A percentile compares a stretch with the other conserved stretches of the same genome.
phyloP scores from a whole-genome alignment of 1,140 invertebrate species.

The Pomacea maculata region DNA sequence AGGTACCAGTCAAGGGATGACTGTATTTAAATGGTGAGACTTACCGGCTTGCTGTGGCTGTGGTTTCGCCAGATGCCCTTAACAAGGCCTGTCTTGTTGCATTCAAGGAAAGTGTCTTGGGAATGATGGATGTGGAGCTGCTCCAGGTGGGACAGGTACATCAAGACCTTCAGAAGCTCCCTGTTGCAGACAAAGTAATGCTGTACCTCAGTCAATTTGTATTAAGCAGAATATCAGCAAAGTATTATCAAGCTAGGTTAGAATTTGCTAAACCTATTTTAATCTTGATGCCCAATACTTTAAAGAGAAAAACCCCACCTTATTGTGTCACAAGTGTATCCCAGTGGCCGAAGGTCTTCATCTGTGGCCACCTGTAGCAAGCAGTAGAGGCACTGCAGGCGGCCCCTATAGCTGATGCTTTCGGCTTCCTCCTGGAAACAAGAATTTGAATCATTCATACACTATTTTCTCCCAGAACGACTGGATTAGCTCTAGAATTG shows the following conservation, averaged over 20 bases:
- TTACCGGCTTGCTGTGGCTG: conserved; percentile 52
- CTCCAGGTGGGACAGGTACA: conserved; percentile 52
- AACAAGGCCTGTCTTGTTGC: conserved; percentile 52
- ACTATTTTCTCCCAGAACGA: too few species aligned
- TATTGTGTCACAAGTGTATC: not conserved
- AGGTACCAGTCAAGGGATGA: too few species aligned
- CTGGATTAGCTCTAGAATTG: too few species aligned
- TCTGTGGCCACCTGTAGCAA: conserved; percentile 17
- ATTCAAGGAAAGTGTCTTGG: conserved; percentile 43
- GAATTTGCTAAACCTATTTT: too few species aligned
- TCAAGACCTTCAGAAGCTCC: conserved; percentile 35
- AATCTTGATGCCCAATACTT: too few species aligned
- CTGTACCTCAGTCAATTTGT: too few species aligned
- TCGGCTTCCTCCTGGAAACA: conserved; percentile 8
- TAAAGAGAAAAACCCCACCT: not conserved
- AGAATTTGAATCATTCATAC: not conserved
- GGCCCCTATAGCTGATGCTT: not conserved
- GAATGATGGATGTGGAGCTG: conserved; percentile 52
- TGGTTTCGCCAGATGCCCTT: conserved; percentile 59
- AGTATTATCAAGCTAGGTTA: too few species aligned
- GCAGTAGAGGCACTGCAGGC: conserved; percentile 18
- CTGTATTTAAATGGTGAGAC: not conserved
- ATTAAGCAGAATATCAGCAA: too few species aligned
- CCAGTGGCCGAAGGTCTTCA: conserved; percentile 1
- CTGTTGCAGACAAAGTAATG: conserved; percentile 26